Percentiles rank a stretch among this genome's conserved stretches.
Evolutionary conservation across 2,797 vertebrate genomes (phyloP).

Genomic region (Crocidura indochinensis): DNA sequence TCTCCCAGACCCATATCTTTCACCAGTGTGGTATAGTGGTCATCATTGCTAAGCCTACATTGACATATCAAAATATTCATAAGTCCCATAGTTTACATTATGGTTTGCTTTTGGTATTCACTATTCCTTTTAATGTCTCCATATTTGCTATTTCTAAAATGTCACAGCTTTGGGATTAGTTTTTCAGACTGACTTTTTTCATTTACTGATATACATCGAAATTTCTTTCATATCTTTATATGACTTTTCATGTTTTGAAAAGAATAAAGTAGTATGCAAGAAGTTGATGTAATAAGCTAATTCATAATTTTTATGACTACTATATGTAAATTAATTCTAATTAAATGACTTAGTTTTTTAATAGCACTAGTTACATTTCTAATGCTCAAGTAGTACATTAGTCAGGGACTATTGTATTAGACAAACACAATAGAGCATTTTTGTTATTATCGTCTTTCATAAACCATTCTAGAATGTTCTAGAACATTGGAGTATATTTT

Average conservation of each 20-base stretch:
- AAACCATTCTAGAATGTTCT: conserved; percentile 36
- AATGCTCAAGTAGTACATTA: neutral
- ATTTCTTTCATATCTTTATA: neutral
- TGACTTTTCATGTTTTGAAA: conserved; percentile 4
- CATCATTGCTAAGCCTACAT: neutral
- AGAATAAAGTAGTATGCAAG: neutral
- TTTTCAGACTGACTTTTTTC: conserved; percentile 10
- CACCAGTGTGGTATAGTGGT: neutral
- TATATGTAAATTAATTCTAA: conserved; percentile 56
- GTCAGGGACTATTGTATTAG: neutral
- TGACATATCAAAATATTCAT: neutral
- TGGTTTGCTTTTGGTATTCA: neutral
- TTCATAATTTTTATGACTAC: conserved; percentile 28
- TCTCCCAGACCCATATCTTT: neutral
- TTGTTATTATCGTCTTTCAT: neutral
- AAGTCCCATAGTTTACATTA: neutral
- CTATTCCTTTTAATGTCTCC: neutral
- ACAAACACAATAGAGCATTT: neutral
- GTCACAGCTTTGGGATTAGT: neutral
- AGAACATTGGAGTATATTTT: conserved; percentile 58
- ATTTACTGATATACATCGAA: neutral
- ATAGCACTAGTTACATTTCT: conserved; percentile 40
- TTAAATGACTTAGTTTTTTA: conserved; percentile 34
- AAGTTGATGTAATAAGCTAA: neutral
- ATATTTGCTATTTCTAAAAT: conserved; percentile 16